These are phyloP conservation scores for Deroptyus accipitrinus DNA, from an alignment of 2,113 vertebrate species.

Conservation along the genomic window DNA sequence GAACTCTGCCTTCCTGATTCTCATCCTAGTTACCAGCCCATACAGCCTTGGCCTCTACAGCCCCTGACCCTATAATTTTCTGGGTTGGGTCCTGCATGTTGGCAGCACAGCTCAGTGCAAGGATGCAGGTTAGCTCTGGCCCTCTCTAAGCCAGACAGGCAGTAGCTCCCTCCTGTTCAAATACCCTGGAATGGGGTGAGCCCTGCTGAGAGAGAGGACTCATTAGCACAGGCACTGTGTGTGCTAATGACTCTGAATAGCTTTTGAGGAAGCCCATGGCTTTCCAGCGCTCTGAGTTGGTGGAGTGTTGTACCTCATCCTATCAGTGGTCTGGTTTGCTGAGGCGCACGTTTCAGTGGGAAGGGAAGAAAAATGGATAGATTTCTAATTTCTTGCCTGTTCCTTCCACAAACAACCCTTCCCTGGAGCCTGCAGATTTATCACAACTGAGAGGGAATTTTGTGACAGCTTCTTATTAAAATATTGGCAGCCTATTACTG, in stretches of 20 bases:
- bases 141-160: not conserved
- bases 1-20: not conserved
- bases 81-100: not conserved
- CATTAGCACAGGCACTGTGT: not conserved
- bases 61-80: not conserved
- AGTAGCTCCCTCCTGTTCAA: not conserved
- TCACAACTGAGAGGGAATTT: constrained; percentile 51
- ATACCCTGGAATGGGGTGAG: not conserved
- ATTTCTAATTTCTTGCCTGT: constrained; percentile 14
- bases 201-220: not conserved
- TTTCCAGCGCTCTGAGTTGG: not conserved
- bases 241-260: not conserved
- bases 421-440: constrained; percentile 46
- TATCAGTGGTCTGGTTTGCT: not conserved
- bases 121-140: not conserved
- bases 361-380: constrained; percentile 28
- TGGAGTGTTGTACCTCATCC: not conserved
- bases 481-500: constrained; percentile 66
- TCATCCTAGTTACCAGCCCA: accelerated
- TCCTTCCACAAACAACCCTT: constrained; percentile 48
- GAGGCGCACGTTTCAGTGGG: not conserved
- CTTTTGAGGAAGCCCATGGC: not conserved
- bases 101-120: not conserved
- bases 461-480: constrained; percentile 68
- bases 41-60: not conserved